phyloP scores from a whole-genome alignment of 2,888 invertebrate species.

The Nezara viridula region DNA sequence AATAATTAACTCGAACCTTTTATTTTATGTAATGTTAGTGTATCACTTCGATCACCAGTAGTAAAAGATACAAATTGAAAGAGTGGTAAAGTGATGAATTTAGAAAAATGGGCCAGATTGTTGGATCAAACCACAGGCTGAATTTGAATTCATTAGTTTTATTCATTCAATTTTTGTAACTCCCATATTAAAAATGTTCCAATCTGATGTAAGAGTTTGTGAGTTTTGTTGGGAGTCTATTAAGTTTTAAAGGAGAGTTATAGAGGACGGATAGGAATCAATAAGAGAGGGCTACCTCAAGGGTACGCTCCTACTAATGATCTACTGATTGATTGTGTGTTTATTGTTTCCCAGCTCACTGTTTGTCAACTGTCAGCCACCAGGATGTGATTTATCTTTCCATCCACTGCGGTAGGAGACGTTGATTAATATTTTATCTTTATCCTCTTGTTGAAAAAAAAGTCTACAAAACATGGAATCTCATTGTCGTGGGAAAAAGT shows the following conservation, averaged over 20 bases:
- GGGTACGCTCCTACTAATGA: background rate
- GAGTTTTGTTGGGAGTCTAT: too few species aligned
- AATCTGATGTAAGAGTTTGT: too few species aligned
- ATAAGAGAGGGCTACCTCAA: background rate
- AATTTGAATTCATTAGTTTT: too few species aligned
- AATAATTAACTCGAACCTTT: background rate
- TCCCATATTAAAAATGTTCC: too few species aligned
- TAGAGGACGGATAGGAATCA: background rate
- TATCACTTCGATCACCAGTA: too few species aligned
- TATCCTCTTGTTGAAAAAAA: background rate
- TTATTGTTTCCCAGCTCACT: slow-evolving; percentile 57
- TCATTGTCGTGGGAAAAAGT: slow-evolving; percentile 21
- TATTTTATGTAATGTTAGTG: background rate
- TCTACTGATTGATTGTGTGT: slow-evolving; percentile 52
- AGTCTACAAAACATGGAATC: background rate
- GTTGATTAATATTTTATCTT: slow-evolving; percentile 43
- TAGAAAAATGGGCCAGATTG: too few species aligned
- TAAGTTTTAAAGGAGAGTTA: too few species aligned
- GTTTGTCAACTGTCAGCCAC: slow-evolving; percentile 51
- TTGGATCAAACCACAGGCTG: too few species aligned
- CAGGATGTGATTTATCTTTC: slow-evolving; percentile 27
- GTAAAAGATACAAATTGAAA: too few species aligned
- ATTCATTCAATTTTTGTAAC: too few species aligned
- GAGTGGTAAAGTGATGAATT: too few species aligned
- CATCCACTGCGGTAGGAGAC: background rate